phyloP scores from a whole-genome alignment of 2,888 invertebrate species.

The Acleris emargana region DNA sequence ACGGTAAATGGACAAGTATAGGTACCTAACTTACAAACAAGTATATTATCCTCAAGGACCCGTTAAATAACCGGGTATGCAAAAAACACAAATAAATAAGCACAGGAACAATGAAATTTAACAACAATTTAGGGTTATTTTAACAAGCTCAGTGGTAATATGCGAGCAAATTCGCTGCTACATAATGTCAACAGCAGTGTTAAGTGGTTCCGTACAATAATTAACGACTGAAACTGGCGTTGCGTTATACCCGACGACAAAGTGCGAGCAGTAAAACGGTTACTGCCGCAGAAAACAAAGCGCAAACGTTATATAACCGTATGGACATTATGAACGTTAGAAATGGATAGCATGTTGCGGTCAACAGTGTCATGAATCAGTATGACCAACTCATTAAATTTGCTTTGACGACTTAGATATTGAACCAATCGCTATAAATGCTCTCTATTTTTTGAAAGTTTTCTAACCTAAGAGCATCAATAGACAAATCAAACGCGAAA shows the following conservation, averaged over 20 bases:
- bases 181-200: conserved; percentile 51
- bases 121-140: conserved; percentile 15
- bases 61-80: not conserved
- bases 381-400: not conserved
- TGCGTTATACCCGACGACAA: conserved; percentile 43
- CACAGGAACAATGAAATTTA: conserved; percentile 6
- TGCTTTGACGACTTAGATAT: too few species aligned
- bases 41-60: too few species aligned
- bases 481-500: too few species aligned
- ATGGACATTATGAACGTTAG: conserved; percentile 8
- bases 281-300: conserved; percentile 15
- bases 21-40: too few species aligned
- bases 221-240: conserved; percentile 44
- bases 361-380: not conserved
- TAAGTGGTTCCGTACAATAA: conserved; percentile 47
- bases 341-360: not conserved
- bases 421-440: too few species aligned
- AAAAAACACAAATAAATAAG: not conserved
- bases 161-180: conserved; percentile 19
- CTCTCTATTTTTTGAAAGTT: too few species aligned
- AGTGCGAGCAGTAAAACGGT: conserved; percentile 20
- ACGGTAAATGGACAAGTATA: too few species aligned
- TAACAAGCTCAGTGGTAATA: conserved; percentile 13
- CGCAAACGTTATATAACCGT: conserved; percentile 1
- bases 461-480: too few species aligned